phyloP scores from a whole-genome alignment of 2,113 vertebrate species.

The Trachemys scripta region DNA sequence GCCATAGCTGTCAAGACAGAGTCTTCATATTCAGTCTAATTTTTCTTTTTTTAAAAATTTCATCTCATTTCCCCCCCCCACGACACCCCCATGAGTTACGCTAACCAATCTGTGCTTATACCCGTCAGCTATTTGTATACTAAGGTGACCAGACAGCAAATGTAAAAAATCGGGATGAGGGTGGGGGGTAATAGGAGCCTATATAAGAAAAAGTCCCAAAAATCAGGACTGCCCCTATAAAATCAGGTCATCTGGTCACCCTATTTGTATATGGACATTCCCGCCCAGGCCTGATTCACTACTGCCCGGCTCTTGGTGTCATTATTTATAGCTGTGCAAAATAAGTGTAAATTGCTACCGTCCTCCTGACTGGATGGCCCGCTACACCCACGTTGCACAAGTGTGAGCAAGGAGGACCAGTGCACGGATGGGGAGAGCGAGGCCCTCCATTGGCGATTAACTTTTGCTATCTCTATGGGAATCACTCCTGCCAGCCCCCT shows the following conservation, averaged over 20 bases:
- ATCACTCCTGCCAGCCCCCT: neutral
- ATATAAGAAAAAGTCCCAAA: too few relatives aligned
- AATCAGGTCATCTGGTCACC: too few relatives aligned
- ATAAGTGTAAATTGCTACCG: neutral
- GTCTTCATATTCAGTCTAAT: neutral
- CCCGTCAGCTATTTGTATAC: neutral
- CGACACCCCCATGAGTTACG: neutral
- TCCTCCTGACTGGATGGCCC: neutral
- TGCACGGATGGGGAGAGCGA: neutral
- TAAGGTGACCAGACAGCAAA: too few relatives aligned
- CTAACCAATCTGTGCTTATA: neutral
- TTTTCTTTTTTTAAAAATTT: neutral
- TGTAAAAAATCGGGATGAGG: too few relatives aligned
- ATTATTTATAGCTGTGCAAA: neutral
- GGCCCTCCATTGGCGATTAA: neutral
- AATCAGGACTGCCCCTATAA: too few relatives aligned
- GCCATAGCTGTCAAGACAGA: neutral
- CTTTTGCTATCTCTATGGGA: neutral
- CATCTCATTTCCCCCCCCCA: too few relatives aligned
- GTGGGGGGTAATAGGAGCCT: too few relatives aligned
- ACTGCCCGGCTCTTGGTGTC: too few relatives aligned
- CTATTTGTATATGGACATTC: neutral
- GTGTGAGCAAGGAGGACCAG: neutral
- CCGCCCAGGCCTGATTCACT: neutral
- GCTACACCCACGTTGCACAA: neutral